Base-by-base conservation (phyloP, 2,888 invertebrate genomes). In the Molanna angustata region DNA sequence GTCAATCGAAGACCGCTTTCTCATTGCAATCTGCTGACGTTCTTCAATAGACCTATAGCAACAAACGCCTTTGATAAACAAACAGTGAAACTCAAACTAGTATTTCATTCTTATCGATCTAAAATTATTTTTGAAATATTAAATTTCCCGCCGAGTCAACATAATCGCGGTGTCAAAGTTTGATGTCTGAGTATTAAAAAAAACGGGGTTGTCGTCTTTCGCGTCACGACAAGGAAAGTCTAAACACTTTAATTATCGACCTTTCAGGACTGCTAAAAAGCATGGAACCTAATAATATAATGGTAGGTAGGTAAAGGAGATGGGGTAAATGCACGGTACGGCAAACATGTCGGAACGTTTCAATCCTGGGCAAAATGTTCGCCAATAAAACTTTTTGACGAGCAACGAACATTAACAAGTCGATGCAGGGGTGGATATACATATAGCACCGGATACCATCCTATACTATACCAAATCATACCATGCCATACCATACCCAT, bases 371-470 rank as follows among this genome's bases (percentile, higher is more conserved):
- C 35, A 18, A 54, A 49, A 54, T 44, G 49, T 49, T 49, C 20
- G 43, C 42, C 44, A 37, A 32, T 51, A 41, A 43, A 55, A 53
- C 35, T 51, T 55, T 55, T 45, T 55, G 55, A 55, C 37, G 55
- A 55, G 47, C 33, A 42, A 19, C 48, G 40, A 48, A 39, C 44
- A 44, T 44, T 44, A 44, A 44, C 47, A 47, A 48, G 35, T 35
- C n/a, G n/a, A n/a, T n/a, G n/a, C n/a, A n/a, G n/a, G n/a, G n/a
- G n/a, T n/a, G n/a, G n/a, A n/a, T n/a, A n/a, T n/a, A n/a, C n/a
- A n/a, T n/a, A n/a, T n/a, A n/a, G n/a, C n/a, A n/a, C n/a, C n/a
- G n/a, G n/a, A n/a, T n/a, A n/a, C n/a, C n/a, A n/a, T n/a, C n/a
- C n/a, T n/a, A n/a, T n/a, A n/a, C n/a, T n/a, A 27, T 27, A 27